Percentiles rank a stretch among this genome's conserved stretches.
Conservation (phyloP, 2,113 vertebrate genomes). For the Heptranchias perlo region DNA sequence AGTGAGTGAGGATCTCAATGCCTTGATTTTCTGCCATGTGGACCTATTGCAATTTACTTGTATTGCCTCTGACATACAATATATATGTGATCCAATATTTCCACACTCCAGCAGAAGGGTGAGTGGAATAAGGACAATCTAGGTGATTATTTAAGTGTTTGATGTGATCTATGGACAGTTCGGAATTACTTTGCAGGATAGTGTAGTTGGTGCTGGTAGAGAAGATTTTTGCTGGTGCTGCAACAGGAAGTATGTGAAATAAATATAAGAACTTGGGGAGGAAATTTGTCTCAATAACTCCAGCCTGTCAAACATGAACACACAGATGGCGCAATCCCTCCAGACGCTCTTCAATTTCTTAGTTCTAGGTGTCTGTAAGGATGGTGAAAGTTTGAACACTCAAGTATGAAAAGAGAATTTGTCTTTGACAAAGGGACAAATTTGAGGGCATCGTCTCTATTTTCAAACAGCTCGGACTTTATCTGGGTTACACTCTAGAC, state of each 20-base stretch:
- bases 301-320: neutral
- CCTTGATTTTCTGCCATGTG: neutral
- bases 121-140: neutral
- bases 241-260: neutral
- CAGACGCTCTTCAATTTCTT: neutral
- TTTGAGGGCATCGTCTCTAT: neutral
- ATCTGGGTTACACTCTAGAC: neutral
- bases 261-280: neutral
- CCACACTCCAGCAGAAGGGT: neutral
- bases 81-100: conserved; percentile 1
- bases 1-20: neutral
- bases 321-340: neutral
- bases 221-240: neutral
- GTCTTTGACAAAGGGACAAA: neutral
- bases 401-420: neutral
- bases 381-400: neutral
- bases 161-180: neutral
- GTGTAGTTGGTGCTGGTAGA: neutral
- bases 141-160: neutral
- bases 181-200: neutral
- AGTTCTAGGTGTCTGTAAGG: neutral
- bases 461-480: neutral
- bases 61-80: neutral
- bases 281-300: neutral
- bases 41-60: neutral